Conservation (phyloP, 2,888 invertebrate genomes). For the Macrophya annulata region DNA sequence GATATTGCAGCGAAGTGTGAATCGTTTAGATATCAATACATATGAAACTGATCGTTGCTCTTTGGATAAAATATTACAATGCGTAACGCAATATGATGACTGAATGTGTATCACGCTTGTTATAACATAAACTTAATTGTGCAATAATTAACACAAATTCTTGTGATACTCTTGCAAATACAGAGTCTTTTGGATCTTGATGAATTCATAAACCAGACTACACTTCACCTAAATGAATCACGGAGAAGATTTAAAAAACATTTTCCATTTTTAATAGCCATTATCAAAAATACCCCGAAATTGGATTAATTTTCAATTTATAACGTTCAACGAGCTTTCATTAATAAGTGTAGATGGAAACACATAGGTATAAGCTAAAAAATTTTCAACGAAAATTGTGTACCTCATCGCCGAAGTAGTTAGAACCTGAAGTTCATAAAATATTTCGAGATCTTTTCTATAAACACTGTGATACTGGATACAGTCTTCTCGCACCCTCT, state of each 20-base stretch:
- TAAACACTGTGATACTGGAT: background rate
- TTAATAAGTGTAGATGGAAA: background rate
- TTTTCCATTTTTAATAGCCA: background rate
- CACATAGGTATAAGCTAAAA: background rate
- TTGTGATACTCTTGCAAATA: background rate
- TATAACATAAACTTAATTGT: background rate
- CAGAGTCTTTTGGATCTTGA: background rate
- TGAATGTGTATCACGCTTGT: background rate
- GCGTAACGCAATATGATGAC: background rate
- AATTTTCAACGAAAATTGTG: background rate
- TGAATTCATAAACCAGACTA: background rate
- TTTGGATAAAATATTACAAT: constrained; percentile 26
- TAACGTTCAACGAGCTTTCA: background rate
- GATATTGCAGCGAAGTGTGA: background rate
- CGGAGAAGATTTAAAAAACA: background rate
- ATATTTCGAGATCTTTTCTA: background rate
- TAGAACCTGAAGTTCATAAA: background rate
- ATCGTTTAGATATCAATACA: background rate
- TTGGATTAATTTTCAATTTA: background rate
- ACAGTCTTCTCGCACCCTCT: constrained; percentile 31
- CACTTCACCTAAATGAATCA: background rate
- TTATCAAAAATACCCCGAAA: background rate
- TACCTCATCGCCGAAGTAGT: background rate
- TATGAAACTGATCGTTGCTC: constrained; percentile 26
- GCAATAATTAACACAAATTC: background rate